These are phyloP conservation scores for Anguilla japonica DNA, from an alignment of 2,113 vertebrate genomes.

Conservation along the genomic window DNA sequence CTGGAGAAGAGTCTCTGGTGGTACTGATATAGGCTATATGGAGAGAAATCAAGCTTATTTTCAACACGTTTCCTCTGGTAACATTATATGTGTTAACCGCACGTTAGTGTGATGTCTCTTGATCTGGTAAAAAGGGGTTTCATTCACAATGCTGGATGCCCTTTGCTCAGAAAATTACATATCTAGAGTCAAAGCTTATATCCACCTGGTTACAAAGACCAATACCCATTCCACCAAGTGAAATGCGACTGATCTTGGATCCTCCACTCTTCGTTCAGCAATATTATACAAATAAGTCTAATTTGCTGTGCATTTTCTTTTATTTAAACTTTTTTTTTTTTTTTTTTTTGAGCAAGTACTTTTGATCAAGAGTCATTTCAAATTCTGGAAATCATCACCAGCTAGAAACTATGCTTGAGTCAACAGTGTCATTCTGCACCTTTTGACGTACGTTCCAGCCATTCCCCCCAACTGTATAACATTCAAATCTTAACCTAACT, in stretches of 20 bases:
- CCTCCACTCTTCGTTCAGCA: neutral
- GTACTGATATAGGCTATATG: neutral
- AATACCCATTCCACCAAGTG: neutral
- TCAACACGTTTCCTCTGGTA: neutral
- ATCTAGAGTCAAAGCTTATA: neutral
- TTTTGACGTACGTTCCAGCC: neutral
- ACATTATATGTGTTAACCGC: neutral
- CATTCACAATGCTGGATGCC: neutral
- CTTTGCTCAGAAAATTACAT: neutral
- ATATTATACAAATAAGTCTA: neutral
- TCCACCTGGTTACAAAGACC: neutral
- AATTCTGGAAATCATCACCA: neutral
- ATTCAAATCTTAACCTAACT: neutral
- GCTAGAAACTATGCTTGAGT: neutral
- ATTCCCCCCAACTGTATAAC: neutral
- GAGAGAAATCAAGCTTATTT: neutral
- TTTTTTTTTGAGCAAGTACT: neutral
- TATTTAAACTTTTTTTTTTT: neutral
- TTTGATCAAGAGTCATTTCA: neutral
- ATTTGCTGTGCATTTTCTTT: neutral
- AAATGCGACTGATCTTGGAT: neutral
- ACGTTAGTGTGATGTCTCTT: neutral
- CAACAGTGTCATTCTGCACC: neutral
- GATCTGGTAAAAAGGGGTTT: neutral
- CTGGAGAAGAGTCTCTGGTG: neutral